phyloP scores from a whole-genome alignment of 2,113 vertebrate genomes.

The Sebastes schlegelii region DNA sequence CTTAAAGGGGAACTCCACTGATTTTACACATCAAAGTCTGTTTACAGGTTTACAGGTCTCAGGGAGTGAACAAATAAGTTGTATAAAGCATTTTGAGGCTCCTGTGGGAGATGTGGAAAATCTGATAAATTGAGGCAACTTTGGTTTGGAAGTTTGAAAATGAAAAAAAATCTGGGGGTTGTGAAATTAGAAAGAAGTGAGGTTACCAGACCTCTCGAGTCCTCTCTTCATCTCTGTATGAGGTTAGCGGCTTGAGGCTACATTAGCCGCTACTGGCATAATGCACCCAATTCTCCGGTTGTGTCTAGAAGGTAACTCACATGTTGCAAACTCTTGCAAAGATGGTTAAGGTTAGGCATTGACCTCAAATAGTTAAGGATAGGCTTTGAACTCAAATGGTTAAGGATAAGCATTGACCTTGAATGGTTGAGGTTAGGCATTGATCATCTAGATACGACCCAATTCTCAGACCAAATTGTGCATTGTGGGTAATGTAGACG shows the following conservation, averaged over 20 bases:
- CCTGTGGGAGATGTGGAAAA: not conserved
- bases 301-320: too few relatives aligned
- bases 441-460: too few relatives aligned
- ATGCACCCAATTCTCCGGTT: not conserved
- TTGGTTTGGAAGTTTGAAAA: not conserved
- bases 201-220: not conserved
- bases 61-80: not conserved
- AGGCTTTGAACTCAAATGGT: too few relatives aligned
- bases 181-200: not conserved
- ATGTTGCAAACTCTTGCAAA: too few relatives aligned
- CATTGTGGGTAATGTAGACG: not conserved
- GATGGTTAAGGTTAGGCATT: too few relatives aligned
- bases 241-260: not conserved
- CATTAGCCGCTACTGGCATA: slow-evolving; percentile 1
- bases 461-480: not conserved
- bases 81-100: not conserved
- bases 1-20: not conserved
- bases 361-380: too few relatives aligned
- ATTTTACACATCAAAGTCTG: not conserved
- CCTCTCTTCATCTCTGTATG: not conserved
- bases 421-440: too few relatives aligned
- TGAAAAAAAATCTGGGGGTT: not conserved
- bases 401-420: too few relatives aligned
- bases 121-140: not conserved
- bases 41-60: not conserved